These are phyloP conservation scores for Dilophus febrilis DNA, from an alignment of 2,888 invertebrate genomes.

Conservation along the genomic window DNA sequence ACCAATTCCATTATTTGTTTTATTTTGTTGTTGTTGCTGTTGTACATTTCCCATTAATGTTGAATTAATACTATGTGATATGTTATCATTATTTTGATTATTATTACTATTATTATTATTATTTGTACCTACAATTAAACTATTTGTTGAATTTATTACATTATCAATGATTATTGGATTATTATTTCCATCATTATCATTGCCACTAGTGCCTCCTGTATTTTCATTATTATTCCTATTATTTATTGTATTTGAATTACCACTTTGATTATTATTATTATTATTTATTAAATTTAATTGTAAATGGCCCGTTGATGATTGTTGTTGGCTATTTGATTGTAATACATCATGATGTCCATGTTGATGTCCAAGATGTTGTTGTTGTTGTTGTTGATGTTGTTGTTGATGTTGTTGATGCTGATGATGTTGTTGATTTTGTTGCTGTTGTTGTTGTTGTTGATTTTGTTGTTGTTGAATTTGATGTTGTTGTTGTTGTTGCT, in stretches of 20 bases:
- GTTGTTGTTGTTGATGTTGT: constrained; percentile 17
- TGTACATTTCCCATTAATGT: constrained; percentile 8
- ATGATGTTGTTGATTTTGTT: constrained; percentile 13
- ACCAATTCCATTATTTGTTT: constrained; percentile 18
- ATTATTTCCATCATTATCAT: no score
- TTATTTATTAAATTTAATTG: constrained; percentile 4
- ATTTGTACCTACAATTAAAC: no score
- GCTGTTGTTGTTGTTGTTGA: constrained; percentile 4
- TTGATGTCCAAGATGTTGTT: constrained; percentile 3
- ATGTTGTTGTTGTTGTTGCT: constrained; percentile 12
- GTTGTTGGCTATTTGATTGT: no score
- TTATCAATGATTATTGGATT: no score
- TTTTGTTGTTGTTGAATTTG: constrained; percentile 10
- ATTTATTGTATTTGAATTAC: background rate
- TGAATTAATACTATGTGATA: constrained; percentile 5
- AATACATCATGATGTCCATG: constrained; percentile 12
- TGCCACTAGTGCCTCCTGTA: background rate
- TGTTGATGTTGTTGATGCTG: constrained; percentile 16
- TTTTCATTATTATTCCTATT: no score
- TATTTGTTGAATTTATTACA: no score
- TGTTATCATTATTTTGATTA: background rate
- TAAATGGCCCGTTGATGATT: constrained; percentile 9
- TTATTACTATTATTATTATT: no score
- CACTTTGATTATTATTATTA: background rate
- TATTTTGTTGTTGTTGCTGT: constrained; percentile 11